Evolutionary conservation across 2,113 vertebrate species (phyloP).

Genomic region (Aphelocoma coerulescens): DNA sequence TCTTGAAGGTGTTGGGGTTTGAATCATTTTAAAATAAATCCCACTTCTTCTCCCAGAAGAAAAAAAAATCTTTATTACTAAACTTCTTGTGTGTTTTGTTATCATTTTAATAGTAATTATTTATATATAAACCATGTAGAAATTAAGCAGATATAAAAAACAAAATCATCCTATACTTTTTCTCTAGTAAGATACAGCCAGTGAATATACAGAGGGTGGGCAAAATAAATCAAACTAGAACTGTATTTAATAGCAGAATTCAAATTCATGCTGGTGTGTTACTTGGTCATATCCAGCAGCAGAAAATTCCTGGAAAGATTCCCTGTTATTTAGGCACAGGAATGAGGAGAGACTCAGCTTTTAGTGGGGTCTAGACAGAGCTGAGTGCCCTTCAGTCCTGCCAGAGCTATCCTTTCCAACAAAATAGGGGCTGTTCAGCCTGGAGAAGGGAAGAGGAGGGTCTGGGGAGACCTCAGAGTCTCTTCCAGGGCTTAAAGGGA

Average conservation of each 20-base stretch:
- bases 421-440: accelerated
- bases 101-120: neutral
- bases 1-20: neutral
- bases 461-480: accelerated
- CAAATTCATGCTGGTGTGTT: neutral
- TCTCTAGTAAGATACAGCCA: neutral
- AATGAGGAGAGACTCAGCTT: neutral
- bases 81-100: accelerated
- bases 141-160: neutral
- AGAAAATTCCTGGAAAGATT: neutral
- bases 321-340: neutral
- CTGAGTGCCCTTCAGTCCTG: neutral
- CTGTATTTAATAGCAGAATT: neutral
- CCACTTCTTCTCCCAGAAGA: neutral
- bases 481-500: accelerated
- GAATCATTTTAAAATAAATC: neutral
- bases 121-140: neutral
- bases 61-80: neutral
- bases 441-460: neutral
- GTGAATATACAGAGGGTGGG: neutral
- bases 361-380: neutral
- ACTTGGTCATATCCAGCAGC: neutral
- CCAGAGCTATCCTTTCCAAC: neutral
- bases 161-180: neutral
- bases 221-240: neutral